Evolutionary conservation across 2,113 vertebrate genomes (phyloP), one percentile per base, ranked within the genome.

Genomic region (Edolisoma coerulescens): DNA sequence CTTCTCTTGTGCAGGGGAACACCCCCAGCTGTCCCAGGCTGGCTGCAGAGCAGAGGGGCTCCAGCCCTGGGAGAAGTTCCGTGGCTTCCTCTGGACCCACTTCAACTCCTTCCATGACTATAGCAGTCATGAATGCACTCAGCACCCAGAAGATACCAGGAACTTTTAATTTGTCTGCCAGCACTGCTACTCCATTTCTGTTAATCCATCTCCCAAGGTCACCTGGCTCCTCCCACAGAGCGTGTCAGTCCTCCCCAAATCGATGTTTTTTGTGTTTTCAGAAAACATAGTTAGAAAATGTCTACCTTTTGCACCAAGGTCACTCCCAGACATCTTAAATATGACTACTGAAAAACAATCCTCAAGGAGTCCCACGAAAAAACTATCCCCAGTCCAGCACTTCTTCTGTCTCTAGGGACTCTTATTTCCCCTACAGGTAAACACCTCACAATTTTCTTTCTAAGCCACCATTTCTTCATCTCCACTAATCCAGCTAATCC

Each of bases 401-500:
- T 89, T 4, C 80, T 63, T 56, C 90, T 83, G 4, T 69, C 49
- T 24, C 79, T 88, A 26, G 67, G 75, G 32, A 39, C 14, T 65
- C 63, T 69, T 53, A 44, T 94, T 93, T 94, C 33, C 79, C 82
- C 83, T 69, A 61, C 32, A 76, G 94, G 67, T 85, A 90, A 90
- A 83, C 49, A 87, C 28, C 41, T 95, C 35, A 76, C 37, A 45
- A n/a, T 85, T 85, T 95, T 33, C 33, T 64, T 88, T 57, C 26
- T 85, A 76, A 94, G 13, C 8, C 20, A 26, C 18, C 53, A 63
- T 90, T 94, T 73, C 44, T 83, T 23, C 70, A 83, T 0, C 14
- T 88, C 37, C 67, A 50, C n/a, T 94, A 95, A 95, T 90, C 87
- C 92, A 69, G 24, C 35, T 94, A 95, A 94, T 95, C 94, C 83